Evolutionary conservation across 2,113 vertebrate species (phyloP).

Genomic region (Rhea americana): DNA sequence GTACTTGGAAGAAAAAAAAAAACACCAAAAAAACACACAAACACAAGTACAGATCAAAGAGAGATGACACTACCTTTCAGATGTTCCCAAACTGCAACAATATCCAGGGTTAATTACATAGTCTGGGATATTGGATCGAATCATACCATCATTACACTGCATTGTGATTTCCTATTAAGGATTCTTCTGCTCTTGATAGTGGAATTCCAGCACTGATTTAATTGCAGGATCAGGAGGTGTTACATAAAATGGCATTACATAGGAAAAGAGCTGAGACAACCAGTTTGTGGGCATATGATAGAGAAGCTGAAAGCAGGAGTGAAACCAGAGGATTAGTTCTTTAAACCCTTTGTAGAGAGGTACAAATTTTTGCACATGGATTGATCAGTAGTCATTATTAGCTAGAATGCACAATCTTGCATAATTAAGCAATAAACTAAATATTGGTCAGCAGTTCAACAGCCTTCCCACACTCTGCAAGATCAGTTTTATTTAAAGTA

Average conservation of each 20-base stretch:
- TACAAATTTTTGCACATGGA: neutral
- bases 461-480: neutral
- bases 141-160: neutral
- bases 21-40: neutral
- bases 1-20: neutral
- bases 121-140: neutral
- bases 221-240: neutral
- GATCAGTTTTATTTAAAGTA: neutral
- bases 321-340: neutral
- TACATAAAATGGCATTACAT: neutral
- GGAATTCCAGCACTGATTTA: neutral
- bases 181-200: neutral
- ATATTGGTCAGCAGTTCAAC: neutral
- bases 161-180: neutral
- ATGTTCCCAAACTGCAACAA: neutral
- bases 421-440: neutral
- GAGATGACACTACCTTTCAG: neutral
- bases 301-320: neutral
- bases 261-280: neutral
- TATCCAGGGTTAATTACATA: neutral
- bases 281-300: neutral
- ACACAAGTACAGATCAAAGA: neutral
- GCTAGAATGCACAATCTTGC: neutral
- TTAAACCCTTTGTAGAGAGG: neutral
- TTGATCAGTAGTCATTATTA: neutral